Base-by-base conservation (phyloP, 2,113 vertebrate genomes). In the Chlorodrepanis virens region DNA sequence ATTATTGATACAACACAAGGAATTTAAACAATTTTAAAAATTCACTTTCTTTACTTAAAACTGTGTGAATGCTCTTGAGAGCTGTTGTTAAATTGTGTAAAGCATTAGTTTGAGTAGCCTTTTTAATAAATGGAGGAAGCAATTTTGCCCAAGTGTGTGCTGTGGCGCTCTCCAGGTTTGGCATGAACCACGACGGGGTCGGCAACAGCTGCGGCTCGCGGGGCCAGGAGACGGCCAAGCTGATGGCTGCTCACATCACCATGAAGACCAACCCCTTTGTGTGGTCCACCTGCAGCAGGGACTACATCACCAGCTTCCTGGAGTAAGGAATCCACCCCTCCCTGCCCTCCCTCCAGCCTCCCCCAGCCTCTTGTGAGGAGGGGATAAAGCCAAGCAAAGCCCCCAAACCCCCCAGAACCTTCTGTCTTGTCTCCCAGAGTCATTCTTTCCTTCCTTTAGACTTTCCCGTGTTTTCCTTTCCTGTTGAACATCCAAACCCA, bases 241-340 rank as follows among this genome's bases (percentile, higher is more conserved):
- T 99, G 91, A 99, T 99, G 99, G 99, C 99, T 4, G 99, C 99
- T 63, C 99, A 99, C 97, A 99, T 99, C 96, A 99, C 99, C 95
- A 99, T 99, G 99, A 99, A 99, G 97, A 99, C 99, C 50, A 99
- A 99, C 96, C 99, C 99, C 0, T 99, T 99, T 33, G 99, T 99
- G 68, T 99, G 99, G 99, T 99, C 99, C 0, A 98, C 99, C 2
- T 99, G 99, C 96, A 99, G 99, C 98, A 98, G 99, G 4, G 99
- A 99, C 96, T 99, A 99, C 96, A 99, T 99, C 98, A 99, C 99
- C 97, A 99, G 98, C 98, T 99, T 99, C 97, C 98, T 99, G 92
- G 99, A 99, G 99, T 99, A 98, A 99, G 99, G 56, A 64, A 44
- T 25, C 54, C 60, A 14, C 20, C 53, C 52, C 72, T 60, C 57